Evolutionary conservation across 2,797 vertebrate genomes (phyloP).

Genomic region (Mormyrops boulengeri): DNA sequence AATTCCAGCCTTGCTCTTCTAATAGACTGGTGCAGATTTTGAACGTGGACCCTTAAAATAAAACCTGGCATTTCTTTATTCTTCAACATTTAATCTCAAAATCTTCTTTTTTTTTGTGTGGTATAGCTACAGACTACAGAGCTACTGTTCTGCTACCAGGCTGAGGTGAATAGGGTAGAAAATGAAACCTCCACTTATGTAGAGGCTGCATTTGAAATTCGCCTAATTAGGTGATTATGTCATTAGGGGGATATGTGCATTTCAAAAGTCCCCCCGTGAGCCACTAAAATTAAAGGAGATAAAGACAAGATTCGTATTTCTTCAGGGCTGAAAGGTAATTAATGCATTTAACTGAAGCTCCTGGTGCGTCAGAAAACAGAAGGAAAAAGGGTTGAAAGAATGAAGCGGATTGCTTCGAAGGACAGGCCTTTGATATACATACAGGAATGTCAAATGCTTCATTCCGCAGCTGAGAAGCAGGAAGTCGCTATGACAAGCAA

Average conservation of each 20-base stretch:
- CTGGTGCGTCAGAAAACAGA: constrained; percentile 67
- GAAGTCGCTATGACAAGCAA: constrained; percentile 51
- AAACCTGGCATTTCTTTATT: constrained; percentile 45
- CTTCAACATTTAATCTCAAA: constrained; percentile 50
- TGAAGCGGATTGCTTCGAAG: constrained; percentile 75
- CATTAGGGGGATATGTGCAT: constrained; percentile 70
- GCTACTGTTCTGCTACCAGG: constrained; percentile 54
- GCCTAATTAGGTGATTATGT: constrained; percentile 95
- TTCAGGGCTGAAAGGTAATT: constrained; percentile 76
- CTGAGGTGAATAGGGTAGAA: constrained; percentile 65
- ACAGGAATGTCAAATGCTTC: constrained; percentile 72
- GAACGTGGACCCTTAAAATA: not conserved
- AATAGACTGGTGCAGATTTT: constrained; percentile 35
- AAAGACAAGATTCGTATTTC: constrained; percentile 59
- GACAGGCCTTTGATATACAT: constrained; percentile 78
- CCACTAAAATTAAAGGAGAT: constrained; percentile 76
- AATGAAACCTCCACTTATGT: constrained; percentile 72
- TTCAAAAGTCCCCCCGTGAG: constrained; percentile 73
- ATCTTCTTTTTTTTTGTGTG: constrained; percentile 35
- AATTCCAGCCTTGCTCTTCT: constrained; percentile 28
- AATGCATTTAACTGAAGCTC: constrained; percentile 82
- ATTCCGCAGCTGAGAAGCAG: constrained; percentile 57
- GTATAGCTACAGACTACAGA: constrained; percentile 45
- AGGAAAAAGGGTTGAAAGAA: constrained; percentile 51
- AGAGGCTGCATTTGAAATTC: constrained; percentile 72